Evolutionary conservation across 1,140 invertebrate species (phyloP).

Genomic region (Mycetomoellerius zeteki): DNA sequence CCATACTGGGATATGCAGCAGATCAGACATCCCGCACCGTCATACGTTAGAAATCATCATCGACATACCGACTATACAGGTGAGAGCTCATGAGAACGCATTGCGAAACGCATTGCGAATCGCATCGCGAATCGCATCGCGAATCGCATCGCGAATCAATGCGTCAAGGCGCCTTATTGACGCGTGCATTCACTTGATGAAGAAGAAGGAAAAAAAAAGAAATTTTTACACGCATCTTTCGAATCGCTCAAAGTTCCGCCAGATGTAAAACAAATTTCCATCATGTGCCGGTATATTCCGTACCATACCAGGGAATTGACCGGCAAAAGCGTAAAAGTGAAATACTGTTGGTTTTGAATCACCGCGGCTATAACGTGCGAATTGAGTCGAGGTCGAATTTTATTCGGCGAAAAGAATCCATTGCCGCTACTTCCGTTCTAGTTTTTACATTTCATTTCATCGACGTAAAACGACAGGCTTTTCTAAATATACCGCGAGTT

Average conservation of each 20-base stretch:
- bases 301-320: background rate
- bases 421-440: background rate
- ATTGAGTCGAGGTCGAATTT: conserved; percentile 12
- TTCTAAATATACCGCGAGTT: background rate
- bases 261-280: conserved; percentile 27
- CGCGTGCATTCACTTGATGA: background rate
- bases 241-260: background rate
- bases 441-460: background rate
- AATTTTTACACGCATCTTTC: conserved; percentile 2
- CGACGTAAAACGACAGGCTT: conserved; percentile 2
- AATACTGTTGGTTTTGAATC: background rate
- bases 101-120: conserved; percentile 37
- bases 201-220: background rate
- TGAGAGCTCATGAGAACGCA: conserved; percentile 62
- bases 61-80: conserved; percentile 83
- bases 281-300: background rate
- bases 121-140: conserved; percentile 39
- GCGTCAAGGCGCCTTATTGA: conserved; percentile 23
- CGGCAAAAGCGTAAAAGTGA: background rate
- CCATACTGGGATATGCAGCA: conserved; percentile 85
- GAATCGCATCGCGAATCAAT: conserved; percentile 54
- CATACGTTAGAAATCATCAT: conserved; percentile 82
- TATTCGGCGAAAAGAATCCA: background rate
- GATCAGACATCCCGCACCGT: conserved; percentile 79
- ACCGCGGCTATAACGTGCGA: background rate